Evolutionary conservation across 2,113 vertebrate species (phyloP).

Genomic region (Odocoileus virginianus): DNA sequence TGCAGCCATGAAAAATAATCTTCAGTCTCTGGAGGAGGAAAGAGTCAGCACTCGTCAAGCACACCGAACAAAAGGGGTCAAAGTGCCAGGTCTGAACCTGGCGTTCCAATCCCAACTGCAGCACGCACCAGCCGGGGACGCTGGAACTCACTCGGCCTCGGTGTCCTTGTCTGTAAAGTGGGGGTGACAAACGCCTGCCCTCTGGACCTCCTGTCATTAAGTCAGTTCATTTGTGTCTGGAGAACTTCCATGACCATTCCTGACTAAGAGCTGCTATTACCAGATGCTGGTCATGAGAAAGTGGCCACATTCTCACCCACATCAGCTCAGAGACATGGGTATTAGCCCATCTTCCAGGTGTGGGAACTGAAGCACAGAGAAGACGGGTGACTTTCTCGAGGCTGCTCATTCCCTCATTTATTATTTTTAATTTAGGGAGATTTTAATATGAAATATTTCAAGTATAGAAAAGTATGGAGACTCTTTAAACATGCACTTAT

Average conservation of each 20-base stretch:
- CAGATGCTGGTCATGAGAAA: neutral
- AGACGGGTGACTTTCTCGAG: neutral
- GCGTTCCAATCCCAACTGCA: accelerated
- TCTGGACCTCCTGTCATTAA: neutral
- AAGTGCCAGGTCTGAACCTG: neutral
- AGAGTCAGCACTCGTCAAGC: neutral
- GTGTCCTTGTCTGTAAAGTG: neutral
- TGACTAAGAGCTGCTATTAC: neutral
- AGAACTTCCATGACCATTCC: accelerated
- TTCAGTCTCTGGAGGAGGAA: neutral
- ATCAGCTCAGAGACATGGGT: neutral
- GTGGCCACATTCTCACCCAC: neutral
- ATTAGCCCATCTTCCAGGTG: neutral
- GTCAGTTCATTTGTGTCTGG: accelerated
- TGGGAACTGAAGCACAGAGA: neutral
- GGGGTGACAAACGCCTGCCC: neutral
- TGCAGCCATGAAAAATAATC: neutral
- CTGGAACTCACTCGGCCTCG: neutral
- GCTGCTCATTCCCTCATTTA: neutral
- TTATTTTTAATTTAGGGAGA: neutral
- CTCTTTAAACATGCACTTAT: neutral
- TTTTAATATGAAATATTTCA: neutral
- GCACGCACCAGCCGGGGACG: neutral
- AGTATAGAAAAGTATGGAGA: neutral
- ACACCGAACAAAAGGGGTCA: neutral